These are phyloP conservation scores for Atethmia centrago DNA, from an alignment of 2,888 invertebrate genomes.

Conservation along the genomic window DNA sequence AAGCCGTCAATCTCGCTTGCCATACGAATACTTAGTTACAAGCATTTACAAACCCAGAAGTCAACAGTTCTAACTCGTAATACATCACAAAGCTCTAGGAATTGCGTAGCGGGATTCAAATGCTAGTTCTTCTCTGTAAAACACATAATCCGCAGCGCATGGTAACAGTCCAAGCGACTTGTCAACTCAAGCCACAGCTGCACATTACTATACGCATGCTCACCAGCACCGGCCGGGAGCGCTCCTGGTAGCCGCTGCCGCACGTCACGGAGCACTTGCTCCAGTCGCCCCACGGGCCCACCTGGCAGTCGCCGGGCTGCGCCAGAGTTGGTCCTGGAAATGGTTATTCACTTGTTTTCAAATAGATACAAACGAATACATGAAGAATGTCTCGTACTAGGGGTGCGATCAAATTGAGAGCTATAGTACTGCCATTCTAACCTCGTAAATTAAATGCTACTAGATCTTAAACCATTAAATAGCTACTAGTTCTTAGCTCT, in stretches of 20 bases:
- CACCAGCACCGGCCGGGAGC: constrained; percentile 91
- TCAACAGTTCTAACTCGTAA: not conserved
- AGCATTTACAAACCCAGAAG: not conserved
- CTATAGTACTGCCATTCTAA: not conserved
- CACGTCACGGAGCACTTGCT: constrained; percentile 95
- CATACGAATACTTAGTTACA: not conserved
- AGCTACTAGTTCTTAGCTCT: not conserved
- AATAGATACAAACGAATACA: not conserved
- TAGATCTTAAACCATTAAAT: not conserved
- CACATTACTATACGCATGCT: constrained; percentile 43
- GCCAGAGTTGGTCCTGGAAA: constrained; percentile 54
- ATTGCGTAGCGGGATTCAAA: not conserved
- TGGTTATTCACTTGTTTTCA: not conserved
- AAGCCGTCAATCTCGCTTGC: not conserved
- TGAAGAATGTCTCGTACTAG: not conserved
- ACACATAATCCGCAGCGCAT: not conserved
- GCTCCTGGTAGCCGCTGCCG: constrained; percentile 93
- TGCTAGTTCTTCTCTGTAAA: not conserved
- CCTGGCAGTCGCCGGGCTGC: constrained; percentile 91
- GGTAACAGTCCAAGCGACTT: not conserved
- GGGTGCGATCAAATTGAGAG: not conserved
- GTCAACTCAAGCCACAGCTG: not conserved
- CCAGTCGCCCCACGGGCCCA: constrained; percentile 96
- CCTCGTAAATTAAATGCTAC: too few species aligned
- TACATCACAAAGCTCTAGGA: not conserved